A percentile compares a stretch with the other conserved stretches of the same genome.
These are phyloP conservation scores for Spicauda simplicius DNA, from an alignment of 2,888 invertebrate genomes.

Conservation along the genomic window DNA sequence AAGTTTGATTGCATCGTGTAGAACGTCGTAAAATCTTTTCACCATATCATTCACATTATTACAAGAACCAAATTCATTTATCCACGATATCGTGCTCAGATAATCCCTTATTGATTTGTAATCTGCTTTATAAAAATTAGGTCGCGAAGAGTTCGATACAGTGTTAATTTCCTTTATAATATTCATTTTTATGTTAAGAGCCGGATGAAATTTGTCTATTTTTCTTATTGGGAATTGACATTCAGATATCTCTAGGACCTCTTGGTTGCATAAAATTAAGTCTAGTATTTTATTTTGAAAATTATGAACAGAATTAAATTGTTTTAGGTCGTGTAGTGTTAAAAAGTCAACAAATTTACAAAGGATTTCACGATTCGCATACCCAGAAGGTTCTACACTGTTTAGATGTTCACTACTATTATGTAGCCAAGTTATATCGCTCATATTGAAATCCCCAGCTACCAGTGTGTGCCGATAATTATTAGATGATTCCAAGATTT, in stretches of 20 bases:
- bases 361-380: too few species aligned
- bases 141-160: constrained; percentile 1
- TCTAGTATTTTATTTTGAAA: constrained; percentile 32
- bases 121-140: constrained; percentile 30
- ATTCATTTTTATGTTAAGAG: constrained; percentile 15
- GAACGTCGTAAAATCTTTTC: not conserved
- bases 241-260: constrained; percentile 9
- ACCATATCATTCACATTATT: constrained; percentile 10
- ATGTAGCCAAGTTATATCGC: too few species aligned
- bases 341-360: too few species aligned
- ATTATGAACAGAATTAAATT: constrained; percentile 25
- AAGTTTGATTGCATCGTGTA: not conserved
- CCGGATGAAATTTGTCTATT: constrained; percentile 30
- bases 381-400: too few species aligned
- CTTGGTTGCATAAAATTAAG: constrained; percentile 23
- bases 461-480: too few species aligned
- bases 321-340: too few species aligned
- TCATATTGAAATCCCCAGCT: too few species aligned
- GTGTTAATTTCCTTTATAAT: constrained; percentile 1
- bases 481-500: too few species aligned
- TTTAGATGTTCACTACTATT: too few species aligned
- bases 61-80: constrained; percentile 15
- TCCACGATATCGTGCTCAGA: constrained; percentile 14
- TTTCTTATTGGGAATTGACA: constrained; percentile 24
- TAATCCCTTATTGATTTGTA: constrained; percentile 21